A percentile compares a stretch with the other conserved stretches of the same genome.
phyloP scores from a whole-genome alignment of 2,888 invertebrate genomes.

The Zele albiditarsus region DNA sequence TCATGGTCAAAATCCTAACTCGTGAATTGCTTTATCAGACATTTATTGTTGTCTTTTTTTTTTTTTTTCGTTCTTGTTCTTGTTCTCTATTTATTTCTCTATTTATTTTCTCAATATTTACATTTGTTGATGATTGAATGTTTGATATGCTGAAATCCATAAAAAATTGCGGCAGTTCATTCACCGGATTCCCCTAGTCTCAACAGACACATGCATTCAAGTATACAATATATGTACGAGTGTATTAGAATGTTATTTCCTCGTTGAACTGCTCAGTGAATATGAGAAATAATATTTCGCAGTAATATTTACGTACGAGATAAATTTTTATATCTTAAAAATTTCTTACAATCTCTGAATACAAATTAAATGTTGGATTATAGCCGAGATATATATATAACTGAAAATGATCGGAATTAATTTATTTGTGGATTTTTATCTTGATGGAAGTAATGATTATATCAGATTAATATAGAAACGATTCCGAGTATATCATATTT shows the following conservation, averaged over 20 bases:
- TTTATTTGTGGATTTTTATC: too few species aligned
- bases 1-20: conserved; percentile 14
- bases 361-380: background rate
- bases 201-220: background rate
- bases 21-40: background rate
- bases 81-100: background rate
- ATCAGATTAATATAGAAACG: too few species aligned
- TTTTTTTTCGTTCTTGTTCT: background rate
- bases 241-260: background rate
- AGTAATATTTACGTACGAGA: background rate
- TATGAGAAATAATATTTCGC: background rate
- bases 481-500: too few species aligned
- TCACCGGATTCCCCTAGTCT: background rate
- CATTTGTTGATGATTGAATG: background rate
- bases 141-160: background rate
- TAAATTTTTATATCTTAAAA: background rate
- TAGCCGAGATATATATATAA: too few species aligned
- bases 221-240: background rate
- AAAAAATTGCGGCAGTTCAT: background rate
- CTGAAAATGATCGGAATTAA: too few species aligned
- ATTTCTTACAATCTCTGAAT: background rate
- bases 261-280: background rate
- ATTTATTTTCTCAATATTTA: background rate
- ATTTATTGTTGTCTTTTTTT: too few species aligned
- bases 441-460: too few species aligned